These are phyloP conservation scores for Tuberolachnus salignus DNA, from an alignment of 2,888 invertebrate species.

Conservation along the genomic window DNA sequence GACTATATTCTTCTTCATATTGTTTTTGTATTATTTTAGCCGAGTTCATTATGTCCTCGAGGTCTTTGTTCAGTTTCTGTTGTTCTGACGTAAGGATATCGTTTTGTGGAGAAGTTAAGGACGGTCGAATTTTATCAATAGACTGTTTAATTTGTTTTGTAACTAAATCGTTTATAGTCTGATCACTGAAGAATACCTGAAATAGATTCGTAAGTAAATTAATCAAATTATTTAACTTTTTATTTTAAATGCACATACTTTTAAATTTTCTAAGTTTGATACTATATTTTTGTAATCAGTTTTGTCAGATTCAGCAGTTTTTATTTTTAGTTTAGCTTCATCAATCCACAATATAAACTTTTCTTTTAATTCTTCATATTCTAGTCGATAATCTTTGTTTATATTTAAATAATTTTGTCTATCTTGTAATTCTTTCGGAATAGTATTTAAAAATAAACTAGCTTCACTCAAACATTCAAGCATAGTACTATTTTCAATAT, in stretches of 20 bases:
- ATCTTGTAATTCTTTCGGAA: conserved; percentile 82
- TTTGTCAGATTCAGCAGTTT: conserved; percentile 64
- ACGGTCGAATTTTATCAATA: conserved; percentile 88
- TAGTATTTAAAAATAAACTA: conserved; percentile 75
- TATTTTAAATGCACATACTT: conserved; percentile 63
- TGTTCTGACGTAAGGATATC: conserved; percentile 82
- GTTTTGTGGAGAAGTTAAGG: conserved; percentile 78
- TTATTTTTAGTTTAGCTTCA: conserved; percentile 74
- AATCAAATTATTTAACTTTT: no score
- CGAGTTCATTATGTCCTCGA: conserved; percentile 82
- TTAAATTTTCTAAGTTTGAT: conserved; percentile 84
- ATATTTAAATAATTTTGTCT: conserved; percentile 79
- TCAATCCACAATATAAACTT: conserved; percentile 83
- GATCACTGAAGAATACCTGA: conserved; percentile 78
- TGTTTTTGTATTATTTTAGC: conserved; percentile 76
- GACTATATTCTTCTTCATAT: conserved; percentile 78
- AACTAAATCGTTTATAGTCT: conserved; percentile 79
- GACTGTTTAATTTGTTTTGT: conserved; percentile 81
- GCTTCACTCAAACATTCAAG: conserved; percentile 86
- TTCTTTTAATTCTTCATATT: conserved; percentile 77
- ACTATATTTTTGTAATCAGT: conserved; percentile 86
- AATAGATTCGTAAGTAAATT: conserved; percentile 37
- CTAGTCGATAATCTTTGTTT: conserved; percentile 77
- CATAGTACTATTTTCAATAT: conserved; percentile 79
- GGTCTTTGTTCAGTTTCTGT: conserved; percentile 78